Evolutionary conservation across 1,140 invertebrate genomes (phyloP).

Genomic region (Brachionus manjavacas): DNA sequence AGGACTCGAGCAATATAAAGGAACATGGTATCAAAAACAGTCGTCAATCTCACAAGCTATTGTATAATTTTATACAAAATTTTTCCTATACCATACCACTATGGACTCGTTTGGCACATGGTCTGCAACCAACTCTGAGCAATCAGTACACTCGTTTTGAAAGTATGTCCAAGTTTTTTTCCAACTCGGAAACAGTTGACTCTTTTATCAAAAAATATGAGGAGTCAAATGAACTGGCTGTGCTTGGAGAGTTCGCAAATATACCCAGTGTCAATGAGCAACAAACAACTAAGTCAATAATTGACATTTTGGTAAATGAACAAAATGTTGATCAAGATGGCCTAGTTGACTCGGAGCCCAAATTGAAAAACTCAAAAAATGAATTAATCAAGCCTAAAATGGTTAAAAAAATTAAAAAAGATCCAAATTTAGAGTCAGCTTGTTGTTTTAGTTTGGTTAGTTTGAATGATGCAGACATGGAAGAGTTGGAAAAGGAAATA

Average conservation of each 20-base stretch:
- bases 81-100: slow-evolving; percentile 13
- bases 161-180: background rate
- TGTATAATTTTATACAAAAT: slow-evolving; percentile 13
- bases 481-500: slow-evolving; percentile 13
- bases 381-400: slow-evolving; percentile 31
- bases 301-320: slow-evolving; percentile 10
- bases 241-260: background rate
- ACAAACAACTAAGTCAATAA: background rate
- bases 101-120: background rate
- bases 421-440: background rate
- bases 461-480: background rate
- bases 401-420: background rate
- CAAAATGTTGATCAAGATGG: background rate
- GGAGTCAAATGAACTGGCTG: background rate
- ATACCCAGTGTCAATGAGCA: background rate
- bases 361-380: background rate
- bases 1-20: background rate
- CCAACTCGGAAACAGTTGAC: background rate
- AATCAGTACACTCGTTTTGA: background rate
- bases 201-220: slow-evolving; percentile 8
- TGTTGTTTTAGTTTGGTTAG: slow-evolving; percentile 32
- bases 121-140: background rate
- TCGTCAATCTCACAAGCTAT: background rate
- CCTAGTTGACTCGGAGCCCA: background rate
- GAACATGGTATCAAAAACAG: background rate